Base-by-base conservation (phyloP, 2,888 invertebrate genomes). In the Papilio protenor region DNA sequence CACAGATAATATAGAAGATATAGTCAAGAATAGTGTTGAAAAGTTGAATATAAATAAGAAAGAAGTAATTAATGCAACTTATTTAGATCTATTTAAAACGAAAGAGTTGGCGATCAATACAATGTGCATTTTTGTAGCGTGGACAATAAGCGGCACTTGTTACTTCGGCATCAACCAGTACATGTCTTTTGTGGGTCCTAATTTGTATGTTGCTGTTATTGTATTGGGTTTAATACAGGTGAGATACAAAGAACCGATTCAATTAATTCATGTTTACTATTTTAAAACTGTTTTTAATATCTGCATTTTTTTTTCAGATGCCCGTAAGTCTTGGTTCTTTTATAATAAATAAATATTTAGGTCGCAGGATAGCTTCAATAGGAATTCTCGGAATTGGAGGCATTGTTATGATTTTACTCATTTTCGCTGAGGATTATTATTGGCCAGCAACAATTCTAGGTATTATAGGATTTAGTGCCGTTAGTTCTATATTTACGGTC, bases 81-180 rank as follows among this genome's bases (percentile, higher is more conserved):
- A 88, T 78, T 77, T 82, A 0, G 87, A 90, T 80, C 82, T 91
- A 72, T 90, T 92, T 73, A 84, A 82, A 72, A 88, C 86, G 0
- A 89, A 83, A 76, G 80, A 84, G 21, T 57, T 88, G 4, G 70
- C 84, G 8, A 55, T 85, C 18, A 86, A 84, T n/a, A 89, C 89
- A 0, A 33, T 86, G 14, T 82, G 83, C 4, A 85, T 86, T 0
- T 78, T 86, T 10, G 75, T 84, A 1, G 79, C 87, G 2, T 92
- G 89, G 89, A 84, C 86, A 27, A 81, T 86, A 0, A 81, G 84
- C 5, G 91, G 90, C 2, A 76, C 85, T 27, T 86, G 86, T 70
- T 91, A 85, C 80, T 92, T 80, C 71, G 90, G 91, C 12, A 83
- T 91, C 61, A 87, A 83, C 80, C 89, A 91, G 77, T 90, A 90